A percentile compares a stretch with the other conserved stretches of the same genome.
Conservation (phyloP, 2,797 vertebrate genomes). For the Nothura maculosa region DNA sequence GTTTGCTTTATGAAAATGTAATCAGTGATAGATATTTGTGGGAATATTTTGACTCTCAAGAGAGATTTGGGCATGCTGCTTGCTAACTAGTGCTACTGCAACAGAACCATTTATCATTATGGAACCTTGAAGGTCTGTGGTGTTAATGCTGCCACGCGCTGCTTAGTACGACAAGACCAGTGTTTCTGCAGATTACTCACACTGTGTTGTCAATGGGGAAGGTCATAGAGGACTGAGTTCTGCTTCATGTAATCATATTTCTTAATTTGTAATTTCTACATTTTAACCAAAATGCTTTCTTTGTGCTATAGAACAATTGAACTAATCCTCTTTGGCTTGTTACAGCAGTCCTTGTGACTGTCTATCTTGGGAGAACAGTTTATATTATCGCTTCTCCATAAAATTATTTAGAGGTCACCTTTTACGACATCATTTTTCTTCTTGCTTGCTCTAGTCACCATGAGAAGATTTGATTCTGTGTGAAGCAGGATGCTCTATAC, state of each 20-base stretch:
- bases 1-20: slow-evolving; percentile 55
- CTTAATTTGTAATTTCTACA: slow-evolving; percentile 47
- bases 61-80: slow-evolving; percentile 52
- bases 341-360: background rate
- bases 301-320: background rate
- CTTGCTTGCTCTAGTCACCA: background rate
- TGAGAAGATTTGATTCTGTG: slow-evolving; percentile 31
- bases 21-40: slow-evolving; percentile 49
- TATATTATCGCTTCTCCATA: slow-evolving; percentile 8
- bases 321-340: background rate
- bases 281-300: slow-evolving; percentile 46
- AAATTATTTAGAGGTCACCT: slow-evolving; percentile 41
- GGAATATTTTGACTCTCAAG: slow-evolving; percentile 50
- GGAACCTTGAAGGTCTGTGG: slow-evolving; percentile 44
- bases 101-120: slow-evolving; percentile 43
- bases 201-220: slow-evolving; percentile 42
- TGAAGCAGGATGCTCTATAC: slow-evolving; percentile 42
- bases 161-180: slow-evolving; percentile 43
- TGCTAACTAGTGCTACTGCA: slow-evolving; percentile 36
- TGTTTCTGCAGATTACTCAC: slow-evolving; percentile 59
- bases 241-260: slow-evolving; percentile 39
- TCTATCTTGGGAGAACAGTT: slow-evolving; percentile 5
- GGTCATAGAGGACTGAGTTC: slow-evolving; percentile 47
- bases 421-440: slow-evolving; percentile 22
- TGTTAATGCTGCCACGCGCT: slow-evolving; percentile 20